These are phyloP conservation scores for Ciconia nigra DNA, from an alignment of 2,797 vertebrate genomes.

Conservation along the genomic window DNA sequence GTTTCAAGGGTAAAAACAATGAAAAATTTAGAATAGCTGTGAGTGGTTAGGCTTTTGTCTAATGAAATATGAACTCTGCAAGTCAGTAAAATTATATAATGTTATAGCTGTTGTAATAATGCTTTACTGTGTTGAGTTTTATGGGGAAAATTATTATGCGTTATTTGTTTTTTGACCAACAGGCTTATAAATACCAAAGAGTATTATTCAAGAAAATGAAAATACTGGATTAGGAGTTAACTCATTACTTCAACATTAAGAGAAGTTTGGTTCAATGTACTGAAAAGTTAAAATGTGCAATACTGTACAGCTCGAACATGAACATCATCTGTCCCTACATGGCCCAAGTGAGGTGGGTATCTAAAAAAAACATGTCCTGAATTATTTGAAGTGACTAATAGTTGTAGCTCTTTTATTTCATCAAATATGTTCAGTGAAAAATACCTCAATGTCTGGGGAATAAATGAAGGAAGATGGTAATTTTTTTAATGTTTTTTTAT, in stretches of 20 bases:
- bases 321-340: not conserved
- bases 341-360: not conserved
- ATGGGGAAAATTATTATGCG: not conserved
- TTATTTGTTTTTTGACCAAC: not conserved
- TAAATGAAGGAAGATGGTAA: not conserved
- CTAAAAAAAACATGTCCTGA: not conserved
- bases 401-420: not conserved
- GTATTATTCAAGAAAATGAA: not conserved
- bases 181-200: not conserved
- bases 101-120: not conserved
- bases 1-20: not conserved
- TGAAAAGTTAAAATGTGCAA: not conserved
- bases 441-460: not conserved
- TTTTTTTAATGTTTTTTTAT: not conserved
- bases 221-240: not conserved
- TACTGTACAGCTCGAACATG: not conserved
- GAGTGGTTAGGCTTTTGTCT: not conserved
- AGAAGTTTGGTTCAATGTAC: not conserved
- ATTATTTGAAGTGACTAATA: not conserved
- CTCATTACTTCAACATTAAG: not conserved
- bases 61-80: not conserved
- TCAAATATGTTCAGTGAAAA: not conserved
- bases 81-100: not conserved
- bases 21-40: not conserved
- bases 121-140: not conserved